Conservation (phyloP, 2,797 vertebrate species). For the Neosilurus hyrtlii region DNA sequence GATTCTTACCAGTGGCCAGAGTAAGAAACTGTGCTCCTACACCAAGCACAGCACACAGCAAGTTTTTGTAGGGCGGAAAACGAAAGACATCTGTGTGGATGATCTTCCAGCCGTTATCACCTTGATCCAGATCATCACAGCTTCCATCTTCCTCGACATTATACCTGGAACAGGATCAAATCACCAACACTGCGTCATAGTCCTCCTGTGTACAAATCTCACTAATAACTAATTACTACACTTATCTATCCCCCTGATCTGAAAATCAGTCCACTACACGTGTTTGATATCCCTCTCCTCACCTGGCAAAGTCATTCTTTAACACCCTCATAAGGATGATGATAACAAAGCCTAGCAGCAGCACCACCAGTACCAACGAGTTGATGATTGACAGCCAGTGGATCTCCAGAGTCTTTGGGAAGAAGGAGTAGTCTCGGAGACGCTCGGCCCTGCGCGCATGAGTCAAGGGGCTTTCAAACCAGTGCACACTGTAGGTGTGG, state of each 20-base stretch:
- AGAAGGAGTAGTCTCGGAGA: conserved; percentile 82
- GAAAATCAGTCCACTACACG: too few species aligned
- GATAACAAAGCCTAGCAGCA: conserved; percentile 89
- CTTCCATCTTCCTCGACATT: conserved; percentile 87
- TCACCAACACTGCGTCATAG: not conserved
- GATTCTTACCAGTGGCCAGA: conserved; percentile 80
- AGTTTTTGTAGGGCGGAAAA: conserved; percentile 85
- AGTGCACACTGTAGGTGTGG: conserved; percentile 87
- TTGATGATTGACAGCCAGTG: conserved; percentile 95
- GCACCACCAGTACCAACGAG: conserved; percentile 89
- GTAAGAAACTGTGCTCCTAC: conserved; percentile 91
- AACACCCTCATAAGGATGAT: conserved; percentile 94
- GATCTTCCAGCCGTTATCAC: conserved; percentile 94
- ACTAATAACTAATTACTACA: not conserved
- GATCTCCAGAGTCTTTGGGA: conserved; percentile 91
- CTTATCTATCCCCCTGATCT: too few species aligned
- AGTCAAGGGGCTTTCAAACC: conserved; percentile 80
- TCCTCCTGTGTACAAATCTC: not conserved
- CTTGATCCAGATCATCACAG: conserved; percentile 88
- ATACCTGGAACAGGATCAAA: conserved; percentile 70
- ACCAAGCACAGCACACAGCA: conserved; percentile 86
- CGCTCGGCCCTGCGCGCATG: conserved; percentile 77
- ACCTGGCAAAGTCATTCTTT: conserved; percentile 90
- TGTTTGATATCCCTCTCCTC: conserved; percentile 9
- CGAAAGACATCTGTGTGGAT: conserved; percentile 94